These are phyloP conservation scores for Xylota sylvarum DNA, from an alignment of 2,888 invertebrate genomes.

Conservation along the genomic window DNA sequence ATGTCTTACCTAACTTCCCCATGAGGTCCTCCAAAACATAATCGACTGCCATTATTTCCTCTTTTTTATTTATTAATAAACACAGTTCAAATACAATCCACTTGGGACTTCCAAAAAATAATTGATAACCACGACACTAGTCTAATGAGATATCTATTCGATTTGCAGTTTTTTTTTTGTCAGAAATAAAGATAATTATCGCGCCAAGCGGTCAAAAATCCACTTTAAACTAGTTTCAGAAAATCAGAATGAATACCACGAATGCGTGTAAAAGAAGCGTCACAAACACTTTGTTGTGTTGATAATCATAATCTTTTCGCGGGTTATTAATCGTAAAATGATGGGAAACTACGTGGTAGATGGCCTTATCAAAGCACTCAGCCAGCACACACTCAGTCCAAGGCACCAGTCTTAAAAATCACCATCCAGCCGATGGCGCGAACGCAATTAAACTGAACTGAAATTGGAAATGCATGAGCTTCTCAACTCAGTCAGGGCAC, in stretches of 20 bases:
- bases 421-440: slow-evolving; percentile 69
- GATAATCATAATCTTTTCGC: slow-evolving; percentile 53
- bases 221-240: slow-evolving; percentile 39
- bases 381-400: neutral
- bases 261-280: slow-evolving; percentile 29
- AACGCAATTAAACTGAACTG: slow-evolving; percentile 72
- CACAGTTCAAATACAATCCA: neutral
- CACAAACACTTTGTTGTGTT: slow-evolving; percentile 36
- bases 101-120: slow-evolving; percentile 12
- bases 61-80: slow-evolving; percentile 9
- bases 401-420: slow-evolving; percentile 31
- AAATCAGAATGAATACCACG: slow-evolving; percentile 13
- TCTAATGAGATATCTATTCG: slow-evolving; percentile 33
- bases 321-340: slow-evolving; percentile 18
- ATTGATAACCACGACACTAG: slow-evolving; percentile 22
- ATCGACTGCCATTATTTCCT: slow-evolving; percentile 87
- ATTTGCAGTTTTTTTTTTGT: slow-evolving; percentile 33
- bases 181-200: slow-evolving; percentile 40
- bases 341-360: slow-evolving; percentile 12
- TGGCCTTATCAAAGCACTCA: slow-evolving; percentile 43
- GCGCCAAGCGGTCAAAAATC: slow-evolving; percentile 31
- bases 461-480: slow-evolving; percentile 45
- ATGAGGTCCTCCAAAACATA: slow-evolving; percentile 88
- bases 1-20: slow-evolving; percentile 87
- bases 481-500: slow-evolving; percentile 35